Evolutionary conservation across 2,797 vertebrate species (phyloP).

Genomic region (Microctenopoma steveboyesi): DNA sequence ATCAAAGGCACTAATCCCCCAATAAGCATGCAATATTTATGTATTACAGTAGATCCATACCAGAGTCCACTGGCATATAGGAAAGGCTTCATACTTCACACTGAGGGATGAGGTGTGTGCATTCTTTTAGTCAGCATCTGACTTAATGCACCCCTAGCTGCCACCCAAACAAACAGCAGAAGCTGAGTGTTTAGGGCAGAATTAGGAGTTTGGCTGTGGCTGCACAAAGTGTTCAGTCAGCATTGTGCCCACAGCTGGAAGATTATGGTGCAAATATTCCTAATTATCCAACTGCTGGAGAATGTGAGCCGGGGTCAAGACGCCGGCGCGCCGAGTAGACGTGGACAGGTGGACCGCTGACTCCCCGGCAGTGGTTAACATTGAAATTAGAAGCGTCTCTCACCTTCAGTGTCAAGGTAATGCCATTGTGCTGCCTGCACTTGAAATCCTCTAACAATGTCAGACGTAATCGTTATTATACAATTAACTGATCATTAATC

Average conservation of each 20-base stretch:
- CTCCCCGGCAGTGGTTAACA: background rate
- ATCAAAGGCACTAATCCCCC: slow-evolving; percentile 67
- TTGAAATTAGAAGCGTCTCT: slow-evolving; percentile 17
- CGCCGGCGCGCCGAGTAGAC: background rate
- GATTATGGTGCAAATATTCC: background rate
- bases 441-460: slow-evolving; percentile 6
- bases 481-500: background rate
- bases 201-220: background rate
- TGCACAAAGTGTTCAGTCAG: background rate
- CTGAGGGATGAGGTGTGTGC: slow-evolving; percentile 3
- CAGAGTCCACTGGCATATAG: slow-evolving; percentile 56
- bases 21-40: slow-evolving; percentile 60
- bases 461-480: background rate
- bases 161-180: slow-evolving; percentile 6
- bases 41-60: slow-evolving; percentile 49
- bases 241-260: background rate
- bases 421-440: background rate
- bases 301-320: no score
- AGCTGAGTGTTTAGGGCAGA: background rate
- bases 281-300: slow-evolving; percentile 1
- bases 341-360: background rate
- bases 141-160: slow-evolving; percentile 44
- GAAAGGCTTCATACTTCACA: slow-evolving; percentile 25
- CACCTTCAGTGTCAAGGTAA: background rate
- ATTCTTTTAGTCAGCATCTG: slow-evolving; percentile 29